Evolutionary conservation across 2,797 vertebrate genomes (phyloP).

Genomic region (Syncerus caffer): DNA sequence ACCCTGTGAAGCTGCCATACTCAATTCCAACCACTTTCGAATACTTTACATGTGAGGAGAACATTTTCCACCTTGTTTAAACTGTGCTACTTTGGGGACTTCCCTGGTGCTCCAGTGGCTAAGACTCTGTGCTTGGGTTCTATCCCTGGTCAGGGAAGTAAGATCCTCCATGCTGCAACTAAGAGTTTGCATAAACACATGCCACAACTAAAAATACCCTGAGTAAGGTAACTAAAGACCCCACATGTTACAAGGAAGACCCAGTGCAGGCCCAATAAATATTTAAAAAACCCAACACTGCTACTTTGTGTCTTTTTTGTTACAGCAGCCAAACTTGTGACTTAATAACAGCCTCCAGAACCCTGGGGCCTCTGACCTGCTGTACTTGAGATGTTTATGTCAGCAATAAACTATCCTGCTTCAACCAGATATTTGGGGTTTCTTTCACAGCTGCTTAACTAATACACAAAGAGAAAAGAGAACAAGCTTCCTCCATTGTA

Average conservation of each 20-base stretch:
- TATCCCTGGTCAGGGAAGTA: background rate
- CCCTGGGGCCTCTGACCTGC: background rate
- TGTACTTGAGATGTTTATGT: background rate
- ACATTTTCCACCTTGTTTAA: background rate
- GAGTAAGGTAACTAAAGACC: background rate
- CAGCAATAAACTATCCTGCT: background rate
- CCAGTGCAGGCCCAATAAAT: background rate
- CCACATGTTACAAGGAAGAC: background rate
- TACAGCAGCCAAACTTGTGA: background rate
- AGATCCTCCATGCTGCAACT: background rate
- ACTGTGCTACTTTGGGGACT: background rate
- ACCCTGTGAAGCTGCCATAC: background rate
- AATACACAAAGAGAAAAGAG: background rate
- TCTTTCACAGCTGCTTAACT: background rate
- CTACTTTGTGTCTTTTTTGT: background rate
- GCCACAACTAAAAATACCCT: background rate
- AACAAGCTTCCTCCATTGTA: background rate
- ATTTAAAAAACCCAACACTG: background rate
- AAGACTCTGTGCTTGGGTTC: background rate
- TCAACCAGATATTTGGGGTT: background rate
- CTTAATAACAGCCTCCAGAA: background rate
- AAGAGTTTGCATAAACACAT: background rate
- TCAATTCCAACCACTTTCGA: background rate
- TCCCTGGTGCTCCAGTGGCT: background rate
- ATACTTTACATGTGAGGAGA: background rate